Conservation (phyloP, 1,140 invertebrate genomes). For the Euwallacea fornicatus region DNA sequence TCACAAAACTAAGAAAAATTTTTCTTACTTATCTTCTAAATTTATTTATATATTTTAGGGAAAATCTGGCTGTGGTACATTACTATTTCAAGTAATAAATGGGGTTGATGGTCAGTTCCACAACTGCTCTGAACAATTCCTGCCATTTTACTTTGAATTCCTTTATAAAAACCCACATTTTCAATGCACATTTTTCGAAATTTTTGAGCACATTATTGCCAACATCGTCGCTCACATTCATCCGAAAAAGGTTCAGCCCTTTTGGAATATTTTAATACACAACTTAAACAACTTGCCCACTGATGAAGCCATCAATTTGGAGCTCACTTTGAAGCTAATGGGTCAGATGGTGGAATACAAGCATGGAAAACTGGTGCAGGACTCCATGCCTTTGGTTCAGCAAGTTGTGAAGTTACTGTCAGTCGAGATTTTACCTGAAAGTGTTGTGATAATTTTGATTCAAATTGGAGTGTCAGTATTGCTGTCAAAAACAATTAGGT, state of each 20-base stretch:
- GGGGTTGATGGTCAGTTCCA: constrained; percentile 82
- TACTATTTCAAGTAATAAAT: constrained; percentile 84
- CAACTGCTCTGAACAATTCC: constrained; percentile 68
- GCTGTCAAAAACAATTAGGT: constrained; percentile 60
- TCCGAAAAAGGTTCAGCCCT: constrained; percentile 61
- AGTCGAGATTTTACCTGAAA: constrained; percentile 54
- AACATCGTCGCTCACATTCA: constrained; percentile 62
- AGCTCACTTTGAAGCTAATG: constrained; percentile 61
- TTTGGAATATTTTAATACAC: constrained; percentile 59
- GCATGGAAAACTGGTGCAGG: constrained; percentile 64
- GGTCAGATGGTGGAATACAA: constrained; percentile 63
- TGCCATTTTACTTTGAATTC: constrained; percentile 64
- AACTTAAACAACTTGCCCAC: constrained; percentile 43
- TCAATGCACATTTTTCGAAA: constrained; percentile 62
- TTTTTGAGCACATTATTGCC: constrained; percentile 63
- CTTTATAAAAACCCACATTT: constrained; percentile 59
- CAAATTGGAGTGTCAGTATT: constrained; percentile 63
- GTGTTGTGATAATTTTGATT: constrained; percentile 57
- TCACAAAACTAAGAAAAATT: too few species aligned
- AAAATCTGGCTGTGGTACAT: constrained; percentile 69
- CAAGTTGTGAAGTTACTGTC: constrained; percentile 58
- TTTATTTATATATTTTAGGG: constrained; percentile 34
- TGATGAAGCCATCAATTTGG: constrained; percentile 43
- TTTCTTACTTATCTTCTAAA: not conserved
- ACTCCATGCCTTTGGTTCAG: constrained; percentile 57